Percentiles rank a stretch among this genome's conserved stretches.
phyloP scores from a whole-genome alignment of 1,140 invertebrate genomes.

The Drosophila orena region DNA sequence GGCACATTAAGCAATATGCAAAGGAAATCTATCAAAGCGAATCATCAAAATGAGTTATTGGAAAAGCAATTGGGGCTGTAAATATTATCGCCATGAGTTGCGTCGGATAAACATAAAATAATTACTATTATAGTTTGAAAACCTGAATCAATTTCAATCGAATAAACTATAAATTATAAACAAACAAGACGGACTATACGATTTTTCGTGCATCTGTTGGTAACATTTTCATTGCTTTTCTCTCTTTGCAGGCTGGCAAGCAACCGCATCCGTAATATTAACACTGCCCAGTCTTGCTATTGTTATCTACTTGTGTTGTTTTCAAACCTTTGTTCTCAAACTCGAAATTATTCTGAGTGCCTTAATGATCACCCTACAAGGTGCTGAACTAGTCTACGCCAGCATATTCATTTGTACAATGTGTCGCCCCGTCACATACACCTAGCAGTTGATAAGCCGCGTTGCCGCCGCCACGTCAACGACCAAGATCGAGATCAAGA shows the following conservation, averaged over 20 bases:
- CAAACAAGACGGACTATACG: background rate
- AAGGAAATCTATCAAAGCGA: slow-evolving; percentile 20
- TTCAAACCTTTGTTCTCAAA: slow-evolving; percentile 92
- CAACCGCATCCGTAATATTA: slow-evolving; percentile 92
- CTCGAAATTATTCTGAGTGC: slow-evolving; percentile 94
- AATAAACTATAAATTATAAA: background rate
- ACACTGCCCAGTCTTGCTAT: slow-evolving; percentile 93
- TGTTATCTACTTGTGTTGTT: slow-evolving; percentile 93
- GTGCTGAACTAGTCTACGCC: slow-evolving; percentile 91
- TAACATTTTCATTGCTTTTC: background rate
- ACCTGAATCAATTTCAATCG: too few relatives aligned
- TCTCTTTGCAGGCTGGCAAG: slow-evolving; percentile 87
- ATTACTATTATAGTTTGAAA: too few relatives aligned
- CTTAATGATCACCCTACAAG: slow-evolving; percentile 93
- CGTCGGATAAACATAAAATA: too few relatives aligned
- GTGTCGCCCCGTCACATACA: slow-evolving; percentile 88
- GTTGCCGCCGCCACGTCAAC: slow-evolving; percentile 63
- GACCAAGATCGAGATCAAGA: slow-evolving; percentile 38
- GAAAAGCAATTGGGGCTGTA: background rate
- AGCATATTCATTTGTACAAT: slow-evolving; percentile 91
- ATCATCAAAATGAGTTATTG: background rate
- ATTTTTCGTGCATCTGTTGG: background rate
- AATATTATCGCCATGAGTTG: background rate
- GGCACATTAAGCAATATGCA: slow-evolving; percentile 22
- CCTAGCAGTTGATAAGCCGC: slow-evolving; percentile 80